Percentiles rank a stretch among this genome's conserved stretches.
Conservation (phyloP, 2,797 vertebrate species). For the Falco novaeseelandiae region DNA sequence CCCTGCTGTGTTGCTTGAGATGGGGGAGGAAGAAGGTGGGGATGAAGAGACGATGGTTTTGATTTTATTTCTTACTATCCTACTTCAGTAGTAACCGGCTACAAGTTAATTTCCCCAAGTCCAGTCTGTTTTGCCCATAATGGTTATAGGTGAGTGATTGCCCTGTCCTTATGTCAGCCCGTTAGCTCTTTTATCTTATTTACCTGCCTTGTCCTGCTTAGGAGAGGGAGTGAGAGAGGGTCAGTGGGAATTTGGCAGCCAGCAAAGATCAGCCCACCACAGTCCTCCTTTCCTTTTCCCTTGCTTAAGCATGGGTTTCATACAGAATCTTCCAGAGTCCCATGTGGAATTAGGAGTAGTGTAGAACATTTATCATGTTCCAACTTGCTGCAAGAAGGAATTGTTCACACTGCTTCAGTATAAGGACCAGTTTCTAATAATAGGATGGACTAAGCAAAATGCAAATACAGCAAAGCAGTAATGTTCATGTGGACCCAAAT, state of each 20-base stretch:
- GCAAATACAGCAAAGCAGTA: background rate
- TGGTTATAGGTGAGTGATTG: background rate
- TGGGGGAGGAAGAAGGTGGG: background rate
- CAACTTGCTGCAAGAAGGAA: background rate
- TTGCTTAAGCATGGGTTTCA: background rate
- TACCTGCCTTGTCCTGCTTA: background rate
- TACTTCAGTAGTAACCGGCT: background rate
- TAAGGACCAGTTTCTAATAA: background rate
- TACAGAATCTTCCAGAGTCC: background rate
- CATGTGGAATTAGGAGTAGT: background rate
- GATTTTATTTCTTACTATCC: background rate
- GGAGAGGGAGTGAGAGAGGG: background rate
- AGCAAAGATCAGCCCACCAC: background rate
- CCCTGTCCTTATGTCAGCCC: background rate
- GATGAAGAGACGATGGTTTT: background rate
- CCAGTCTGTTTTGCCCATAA: background rate
- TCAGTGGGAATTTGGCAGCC: background rate
- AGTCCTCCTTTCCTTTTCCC: background rate
- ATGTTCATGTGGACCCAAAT: background rate
- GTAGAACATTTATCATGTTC: background rate
- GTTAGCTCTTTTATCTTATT: background rate
- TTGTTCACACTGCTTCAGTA: background rate
- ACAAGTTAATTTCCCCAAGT: background rate
- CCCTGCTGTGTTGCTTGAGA: rapidly evolving
- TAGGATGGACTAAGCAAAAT: background rate